Evolutionary conservation across 1,140 invertebrate genomes (phyloP), one percentile per base, ranked within the genome.

Genomic region (Neoseiulus cucumeris): DNA sequence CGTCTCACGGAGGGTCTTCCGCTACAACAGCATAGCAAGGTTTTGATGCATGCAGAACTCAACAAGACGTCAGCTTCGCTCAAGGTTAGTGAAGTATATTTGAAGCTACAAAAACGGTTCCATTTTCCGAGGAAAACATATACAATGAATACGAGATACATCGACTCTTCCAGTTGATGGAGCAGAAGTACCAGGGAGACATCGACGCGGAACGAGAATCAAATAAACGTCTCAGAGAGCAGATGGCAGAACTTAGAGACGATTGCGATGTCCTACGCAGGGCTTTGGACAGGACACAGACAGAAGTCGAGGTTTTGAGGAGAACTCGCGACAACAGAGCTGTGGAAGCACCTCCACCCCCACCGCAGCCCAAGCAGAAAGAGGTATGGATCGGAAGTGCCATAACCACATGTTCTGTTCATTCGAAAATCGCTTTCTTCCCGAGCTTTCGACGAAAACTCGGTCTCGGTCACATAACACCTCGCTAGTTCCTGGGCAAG

Each of bases 141-240:
- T n/a, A n/a, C n/a, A n/a, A n/a, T n/a, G n/a, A n/a, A n/a, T n/a
- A n/a, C n/a, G n/a, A n/a, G n/a, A n/a, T n/a, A n/a, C n/a, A n/a
- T n/a, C n/a, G n/a, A n/a, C n/a, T n/a, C n/a, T n/a, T n/a, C n/a
- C 51, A 59, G 51, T 25, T 59, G 51, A 59, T 59, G 51, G 51
- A 59, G 51, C 14, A 59, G 22, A 59, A 59, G 22, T 59, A 59
- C 22, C 25, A 59, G 33, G 51, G 22, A 59, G 51, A 59, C 25
- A 59, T 59, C 25, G 51, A 59, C 14, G 14, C 25, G 14, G 51
- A 59, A 20, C 51, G 51, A 17, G 25, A 25, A 2, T 25, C 51
- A 9, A 59, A 59, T 25, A 25, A 59, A 9, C 51, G 51, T 25
- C 51, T 59, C 17, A 12, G 51, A 17, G 51, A 59, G 51, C 51